Percentiles rank a stretch among this genome's conserved stretches.
Conservation (phyloP, 2,797 vertebrate species). For the Pangasius macronema region DNA sequence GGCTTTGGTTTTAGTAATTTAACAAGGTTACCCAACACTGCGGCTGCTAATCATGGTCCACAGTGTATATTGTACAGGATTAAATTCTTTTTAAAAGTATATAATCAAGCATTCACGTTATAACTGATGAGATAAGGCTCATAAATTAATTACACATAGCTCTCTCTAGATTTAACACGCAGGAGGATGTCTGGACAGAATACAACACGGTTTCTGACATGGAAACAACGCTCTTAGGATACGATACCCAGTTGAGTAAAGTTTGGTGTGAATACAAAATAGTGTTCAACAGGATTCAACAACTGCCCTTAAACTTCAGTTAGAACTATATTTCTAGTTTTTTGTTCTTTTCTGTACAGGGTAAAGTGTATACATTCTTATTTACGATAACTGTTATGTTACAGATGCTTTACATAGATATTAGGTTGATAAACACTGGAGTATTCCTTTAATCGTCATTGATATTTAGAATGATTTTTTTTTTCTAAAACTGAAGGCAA, state of each 20-base stretch:
- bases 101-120: background rate
- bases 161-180: background rate
- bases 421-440: background rate
- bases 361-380: conserved; percentile 8
- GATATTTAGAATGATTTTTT: background rate
- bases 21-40: background rate
- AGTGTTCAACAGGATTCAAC: conserved; percentile 8
- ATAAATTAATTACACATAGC: background rate
- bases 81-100: too few species aligned
- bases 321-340: background rate
- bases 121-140: background rate
- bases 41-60: background rate
- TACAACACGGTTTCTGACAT: background rate
- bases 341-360: conserved; percentile 10
- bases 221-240: background rate
- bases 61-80: background rate
- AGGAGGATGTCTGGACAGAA: background rate
- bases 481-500: conserved; percentile 17
- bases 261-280: background rate
- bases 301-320: conserved; percentile 3
- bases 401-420: background rate
- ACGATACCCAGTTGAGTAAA: background rate
- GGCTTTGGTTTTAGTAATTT: background rate
- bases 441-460: conserved; percentile 29
- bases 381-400: background rate